phyloP scores from a whole-genome alignment of 2,113 vertebrate species.

The Calyptommatus sinebrachiatus region DNA sequence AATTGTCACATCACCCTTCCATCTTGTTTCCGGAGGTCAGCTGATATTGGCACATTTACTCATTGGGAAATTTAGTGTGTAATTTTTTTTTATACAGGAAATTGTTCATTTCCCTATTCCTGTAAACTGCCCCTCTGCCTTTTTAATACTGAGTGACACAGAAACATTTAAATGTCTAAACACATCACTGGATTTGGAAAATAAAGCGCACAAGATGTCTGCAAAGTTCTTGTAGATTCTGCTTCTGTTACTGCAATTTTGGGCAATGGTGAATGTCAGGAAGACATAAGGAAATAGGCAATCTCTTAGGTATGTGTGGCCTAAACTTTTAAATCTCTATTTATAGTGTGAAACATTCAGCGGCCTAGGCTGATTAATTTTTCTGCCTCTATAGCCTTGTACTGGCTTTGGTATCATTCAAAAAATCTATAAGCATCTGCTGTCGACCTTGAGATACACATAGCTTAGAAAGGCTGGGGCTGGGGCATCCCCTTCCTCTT shows the following conservation, averaged over 20 bases:
- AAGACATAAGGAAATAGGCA: not conserved
- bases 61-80: too few relatives aligned
- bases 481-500: conserved; percentile 3
- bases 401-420: not conserved
- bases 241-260: not conserved
- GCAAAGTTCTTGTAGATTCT: too few relatives aligned
- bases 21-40: too few relatives aligned
- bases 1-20: too few relatives aligned
- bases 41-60: too few relatives aligned
- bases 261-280: not conserved
- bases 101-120: too few relatives aligned
- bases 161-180: too few relatives aligned
- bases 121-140: too few relatives aligned
- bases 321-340: not conserved
- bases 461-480: not conserved
- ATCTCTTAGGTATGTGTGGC: not conserved
- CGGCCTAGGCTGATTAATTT: not conserved
- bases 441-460: conserved; percentile 3
- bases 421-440: not conserved
- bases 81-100: too few relatives aligned
- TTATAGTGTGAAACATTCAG: not conserved
- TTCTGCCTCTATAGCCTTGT: not conserved
- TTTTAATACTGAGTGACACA: too few relatives aligned
- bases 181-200: too few relatives aligned
- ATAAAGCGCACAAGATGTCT: not conserved